Percentiles rank a stretch among this genome's conserved stretches.
phyloP scores from a whole-genome alignment of 1,140 invertebrate genomes.

The Sitobion miscanthi region DNA sequence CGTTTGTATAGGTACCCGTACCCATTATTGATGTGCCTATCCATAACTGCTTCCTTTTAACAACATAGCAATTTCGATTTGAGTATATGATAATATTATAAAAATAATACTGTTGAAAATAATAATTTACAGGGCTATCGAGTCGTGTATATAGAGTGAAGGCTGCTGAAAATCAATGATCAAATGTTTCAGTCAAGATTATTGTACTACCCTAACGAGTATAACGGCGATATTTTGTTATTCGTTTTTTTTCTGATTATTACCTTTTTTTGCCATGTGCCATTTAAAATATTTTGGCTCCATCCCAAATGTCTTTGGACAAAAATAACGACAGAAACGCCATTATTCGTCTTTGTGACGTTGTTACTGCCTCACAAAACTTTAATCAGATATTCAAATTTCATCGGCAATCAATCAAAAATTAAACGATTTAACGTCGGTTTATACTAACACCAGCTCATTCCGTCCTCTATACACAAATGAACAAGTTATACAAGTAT shows the following conservation, averaged over 20 bases:
- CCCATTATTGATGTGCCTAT: not conserved
- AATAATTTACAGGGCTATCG: not conserved
- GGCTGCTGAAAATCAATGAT: not conserved
- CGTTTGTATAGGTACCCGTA: not conserved
- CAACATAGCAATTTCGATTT: no score
- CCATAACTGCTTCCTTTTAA: not conserved
- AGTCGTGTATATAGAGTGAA: not conserved
- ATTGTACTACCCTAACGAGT: not conserved
- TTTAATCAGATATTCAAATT: not conserved
- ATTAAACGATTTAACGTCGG: not conserved
- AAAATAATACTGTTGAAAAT: not conserved
- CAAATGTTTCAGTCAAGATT: not conserved
- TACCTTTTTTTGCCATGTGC: not conserved
- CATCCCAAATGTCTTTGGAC: conserved; percentile 3
- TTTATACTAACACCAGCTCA: not conserved
- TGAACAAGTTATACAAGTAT: not conserved
- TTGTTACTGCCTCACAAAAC: not conserved
- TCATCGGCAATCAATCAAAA: conserved; percentile 6
- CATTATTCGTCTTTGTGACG: not conserved
- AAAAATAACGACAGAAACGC: not conserved
- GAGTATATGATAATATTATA: not conserved
- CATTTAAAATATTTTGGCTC: conserved; percentile 48
- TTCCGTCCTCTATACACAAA: no score
- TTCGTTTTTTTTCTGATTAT: not conserved
- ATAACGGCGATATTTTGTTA: conserved; percentile 23